A percentile compares a stretch with the other conserved stretches of the same genome.
Evolutionary conservation across 2,888 invertebrate species (phyloP).

Genomic region (Ypsolopha sequella): DNA sequence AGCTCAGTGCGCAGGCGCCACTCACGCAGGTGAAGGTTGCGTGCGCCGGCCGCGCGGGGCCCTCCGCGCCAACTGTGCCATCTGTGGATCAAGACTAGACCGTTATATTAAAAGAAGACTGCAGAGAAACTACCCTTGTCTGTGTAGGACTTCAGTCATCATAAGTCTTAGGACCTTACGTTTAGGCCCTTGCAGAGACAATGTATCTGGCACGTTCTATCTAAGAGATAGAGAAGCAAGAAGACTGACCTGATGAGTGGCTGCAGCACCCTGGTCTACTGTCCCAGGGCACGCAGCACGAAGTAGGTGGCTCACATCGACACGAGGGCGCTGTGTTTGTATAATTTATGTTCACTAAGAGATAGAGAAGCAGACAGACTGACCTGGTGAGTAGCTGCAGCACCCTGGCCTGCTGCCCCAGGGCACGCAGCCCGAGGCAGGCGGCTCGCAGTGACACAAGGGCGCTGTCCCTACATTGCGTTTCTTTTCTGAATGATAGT

Average conservation of each 20-base stretch:
- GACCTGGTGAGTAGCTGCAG: slow-evolving; percentile 77
- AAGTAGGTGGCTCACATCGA: slow-evolving; percentile 73
- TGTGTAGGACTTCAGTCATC: too few relatives aligned
- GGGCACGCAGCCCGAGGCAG: slow-evolving; percentile 70
- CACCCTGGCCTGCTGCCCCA: slow-evolving; percentile 75
- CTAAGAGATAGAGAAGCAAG: neutral
- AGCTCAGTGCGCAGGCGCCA: slow-evolving; percentile 55
- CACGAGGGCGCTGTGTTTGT: slow-evolving; percentile 68
- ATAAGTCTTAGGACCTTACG: too few relatives aligned
- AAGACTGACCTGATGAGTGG: slow-evolving; percentile 73
- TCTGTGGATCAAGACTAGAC: slow-evolving; percentile 18
- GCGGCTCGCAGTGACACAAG: slow-evolving; percentile 72
- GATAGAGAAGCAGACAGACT: slow-evolving; percentile 6
- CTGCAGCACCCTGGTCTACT: slow-evolving; percentile 75
- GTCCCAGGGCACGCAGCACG: slow-evolving; percentile 72
- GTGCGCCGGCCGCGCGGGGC: slow-evolving; percentile 30
- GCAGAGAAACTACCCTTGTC: too few relatives aligned
- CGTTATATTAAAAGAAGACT: neutral
- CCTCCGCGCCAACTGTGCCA: slow-evolving; percentile 44
- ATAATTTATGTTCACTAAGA: too few relatives aligned
- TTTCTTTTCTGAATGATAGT: slow-evolving; percentile 24
- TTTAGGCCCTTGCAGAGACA: too few relatives aligned
- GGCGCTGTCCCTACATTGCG: slow-evolving; percentile 62
- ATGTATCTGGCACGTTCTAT: too few relatives aligned
- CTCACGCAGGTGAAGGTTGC: slow-evolving; percentile 41